phyloP scores from a whole-genome alignment of 2,113 vertebrate genomes.

The Marcusenius ussheri region DNA sequence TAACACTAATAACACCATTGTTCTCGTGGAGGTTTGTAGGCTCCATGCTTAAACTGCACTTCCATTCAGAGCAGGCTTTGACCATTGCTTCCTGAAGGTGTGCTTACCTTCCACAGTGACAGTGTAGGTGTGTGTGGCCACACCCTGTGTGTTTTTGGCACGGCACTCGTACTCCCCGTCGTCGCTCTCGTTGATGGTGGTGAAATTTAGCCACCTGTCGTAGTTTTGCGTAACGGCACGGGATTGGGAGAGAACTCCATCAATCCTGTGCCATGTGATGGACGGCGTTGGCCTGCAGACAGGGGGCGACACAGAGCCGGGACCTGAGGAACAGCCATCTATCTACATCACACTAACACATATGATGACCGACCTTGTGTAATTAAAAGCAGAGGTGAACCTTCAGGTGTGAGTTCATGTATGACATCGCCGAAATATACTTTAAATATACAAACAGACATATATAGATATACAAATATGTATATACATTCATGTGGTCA shows the following conservation, averaged over 20 bases:
- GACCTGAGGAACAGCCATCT: not conserved
- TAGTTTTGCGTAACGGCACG: constrained; percentile 35
- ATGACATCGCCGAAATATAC: not conserved
- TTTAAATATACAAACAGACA: not conserved
- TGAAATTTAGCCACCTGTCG: constrained; percentile 61
- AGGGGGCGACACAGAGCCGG: not conserved
- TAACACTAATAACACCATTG: not conserved
- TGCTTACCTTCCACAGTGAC: constrained; percentile 72
- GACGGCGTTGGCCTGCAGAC: constrained; percentile 69
- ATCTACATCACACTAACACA: not conserved
- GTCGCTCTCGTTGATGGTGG: constrained; percentile 52
- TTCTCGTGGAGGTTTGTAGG: not conserved
- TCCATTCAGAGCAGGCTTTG: not conserved
- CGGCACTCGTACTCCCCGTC: constrained; percentile 76
- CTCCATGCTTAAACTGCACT: not conserved
- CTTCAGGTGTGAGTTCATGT: not conserved
- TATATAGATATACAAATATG: not conserved
- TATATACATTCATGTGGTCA: not conserved
- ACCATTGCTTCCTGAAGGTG: not conserved
- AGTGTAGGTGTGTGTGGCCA: constrained; percentile 47
- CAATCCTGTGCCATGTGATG: constrained; percentile 64
- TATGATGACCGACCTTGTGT: not conserved
- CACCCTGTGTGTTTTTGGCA: constrained; percentile 60
- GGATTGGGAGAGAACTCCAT: constrained; percentile 42
- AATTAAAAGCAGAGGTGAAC: not conserved